phyloP scores from a whole-genome alignment of 2,113 vertebrate species.

The Naja naja region DNA sequence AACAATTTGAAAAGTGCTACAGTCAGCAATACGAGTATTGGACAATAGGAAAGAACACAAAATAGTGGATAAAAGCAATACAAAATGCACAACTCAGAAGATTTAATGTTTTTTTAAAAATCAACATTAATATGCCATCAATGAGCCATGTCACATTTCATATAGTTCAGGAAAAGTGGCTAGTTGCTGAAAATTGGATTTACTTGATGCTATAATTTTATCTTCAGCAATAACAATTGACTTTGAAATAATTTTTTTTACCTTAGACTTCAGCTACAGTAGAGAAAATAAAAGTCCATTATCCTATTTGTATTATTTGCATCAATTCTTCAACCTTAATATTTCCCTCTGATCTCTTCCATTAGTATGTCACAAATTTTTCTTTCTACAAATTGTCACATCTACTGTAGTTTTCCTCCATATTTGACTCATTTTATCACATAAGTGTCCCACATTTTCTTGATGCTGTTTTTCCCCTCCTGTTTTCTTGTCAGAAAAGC shows the following conservation, averaged over 20 bases:
- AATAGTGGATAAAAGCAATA: neutral
- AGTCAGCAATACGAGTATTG: slow-evolving; percentile 21
- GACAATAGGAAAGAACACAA: slow-evolving; percentile 16
- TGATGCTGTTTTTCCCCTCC: neutral
- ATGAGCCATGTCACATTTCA: neutral
- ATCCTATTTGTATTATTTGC: neutral
- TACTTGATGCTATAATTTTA: slow-evolving; percentile 13
- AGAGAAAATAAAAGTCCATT: neutral
- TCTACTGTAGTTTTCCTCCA: neutral
- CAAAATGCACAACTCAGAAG: neutral
- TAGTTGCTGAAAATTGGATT: slow-evolving; percentile 4
- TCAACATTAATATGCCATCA: neutral
- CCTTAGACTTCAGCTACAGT: slow-evolving; percentile 2
- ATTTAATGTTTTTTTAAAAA: neutral
- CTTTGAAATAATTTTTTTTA: slow-evolving; percentile 16
- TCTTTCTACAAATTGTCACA: neutral
- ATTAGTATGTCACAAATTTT: neutral
- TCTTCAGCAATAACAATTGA: slow-evolving; percentile 25
- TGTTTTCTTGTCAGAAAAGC: neutral
- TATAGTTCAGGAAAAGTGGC: slow-evolving; percentile 6
- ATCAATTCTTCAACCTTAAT: neutral
- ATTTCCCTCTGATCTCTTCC: neutral
- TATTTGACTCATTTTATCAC: neutral
- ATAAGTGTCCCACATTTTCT: neutral
- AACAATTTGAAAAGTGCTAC: slow-evolving; percentile 21